Evolutionary conservation across 2,888 invertebrate genomes (phyloP), one percentile per base, ranked within the genome.

Genomic region (Tinea pellionella): DNA sequence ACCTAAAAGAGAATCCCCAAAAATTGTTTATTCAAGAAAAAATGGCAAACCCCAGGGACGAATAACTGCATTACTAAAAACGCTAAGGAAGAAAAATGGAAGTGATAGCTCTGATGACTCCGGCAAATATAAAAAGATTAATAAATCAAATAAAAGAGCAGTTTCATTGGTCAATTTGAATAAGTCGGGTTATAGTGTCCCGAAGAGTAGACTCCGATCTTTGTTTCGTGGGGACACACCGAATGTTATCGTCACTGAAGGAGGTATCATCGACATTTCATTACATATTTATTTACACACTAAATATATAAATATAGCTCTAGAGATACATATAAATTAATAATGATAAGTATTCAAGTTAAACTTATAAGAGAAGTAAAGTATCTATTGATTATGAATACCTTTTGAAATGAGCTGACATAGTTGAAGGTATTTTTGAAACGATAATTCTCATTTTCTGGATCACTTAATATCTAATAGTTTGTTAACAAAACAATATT

Each of bases 241-340:
- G 63, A 85, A 86, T 65, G 85, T 88, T 61, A 80, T 87, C 65
- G 82, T 87, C 56, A 86, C 88, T 62, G 86, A 88, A 86, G 88
- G 88, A 88, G 88, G 88, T 88, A 88, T 15, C 47, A 47, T 47
- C 9, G 16, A 72, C 47, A 61, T 64, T 61, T 51, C 16, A 19
- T 60, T 15, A 47, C 18, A 59, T 58, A 13, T 58, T 6, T 41
- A 2, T 8, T 8, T 13, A 24, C 24, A 24, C 24, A 3, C 2
- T 24, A 24, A 24, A 24, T 24, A 3, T 24, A n/a, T n/a, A n/a
- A n/a, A n/a, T n/a, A n/a, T n/a, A n/a, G n/a, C n/a, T n/a, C n/a
- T n/a, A n/a, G n/a, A n/a, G n/a, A n/a, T n/a, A n/a, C n/a, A n/a
- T n/a, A n/a, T n/a, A n/a, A n/a, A n/a, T n/a, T n/a, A n/a, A n/a